Evolutionary conservation across 1,140 invertebrate species (phyloP), one percentile per base, ranked within the genome.

Genomic region (Papilio helenus): DNA sequence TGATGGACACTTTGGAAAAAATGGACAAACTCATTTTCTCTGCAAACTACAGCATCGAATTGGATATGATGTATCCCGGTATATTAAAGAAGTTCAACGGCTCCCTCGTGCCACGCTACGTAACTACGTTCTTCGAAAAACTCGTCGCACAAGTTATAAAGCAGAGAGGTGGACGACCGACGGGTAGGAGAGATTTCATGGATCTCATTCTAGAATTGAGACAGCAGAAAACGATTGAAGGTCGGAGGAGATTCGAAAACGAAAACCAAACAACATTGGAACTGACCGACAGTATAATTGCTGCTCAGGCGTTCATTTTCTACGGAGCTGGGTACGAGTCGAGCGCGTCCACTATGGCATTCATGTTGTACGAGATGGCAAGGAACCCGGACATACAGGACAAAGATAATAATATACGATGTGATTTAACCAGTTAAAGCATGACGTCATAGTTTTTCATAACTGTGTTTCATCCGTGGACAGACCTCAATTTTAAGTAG

Each of bases 261-360:
- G 77, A 83, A 12, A 46, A 81, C 61, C 49, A 79, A 14, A 3
- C 14, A 0, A 46, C 23, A 55, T 16, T 83, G 4, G 76, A 82
- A 71, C 65, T 87, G 18, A 85, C 86, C 3, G 86, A 92, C 10
- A 86, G 88, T 3, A 80, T 93, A 7, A 88, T 95, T 34, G 86
- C 87, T 4, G 81, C 87, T 8, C 93, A 95, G 44, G 88, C 84
- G 16, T 91, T 90, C 73, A 81, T 88, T 49, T 91, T 93, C 76
- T 93, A 87, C 79, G 82, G 82, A 1, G 92, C 89, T 42, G 92
- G 90, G 0, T 89, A 85, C 74, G 89, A 89, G 71, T 89, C 89
- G 10, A 85, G 82, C 55, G 83, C 87, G 0, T 83, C 85, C 16
- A 80, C 79, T 1, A 71, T 87, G 29, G 79, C 82, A 14, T 87